Evolutionary conservation across 2,888 invertebrate genomes (phyloP).

Genomic region (Arrhopalites spinosus): DNA sequence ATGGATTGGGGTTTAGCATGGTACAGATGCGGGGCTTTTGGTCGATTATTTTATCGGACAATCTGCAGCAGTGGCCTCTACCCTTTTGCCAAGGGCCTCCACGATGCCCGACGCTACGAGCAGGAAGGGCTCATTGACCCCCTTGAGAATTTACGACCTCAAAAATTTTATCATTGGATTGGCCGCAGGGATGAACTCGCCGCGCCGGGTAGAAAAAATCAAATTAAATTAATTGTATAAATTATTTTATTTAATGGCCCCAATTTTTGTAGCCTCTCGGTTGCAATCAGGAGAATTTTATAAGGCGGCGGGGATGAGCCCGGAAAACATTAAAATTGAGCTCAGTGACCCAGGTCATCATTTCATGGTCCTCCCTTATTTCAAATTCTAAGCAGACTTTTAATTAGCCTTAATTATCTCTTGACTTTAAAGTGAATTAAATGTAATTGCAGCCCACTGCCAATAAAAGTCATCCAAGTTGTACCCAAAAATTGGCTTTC

Average conservation of each 20-base stretch:
- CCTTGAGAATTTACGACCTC: background rate
- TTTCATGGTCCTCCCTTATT: no score
- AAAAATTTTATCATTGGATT: slow-evolving; percentile 23
- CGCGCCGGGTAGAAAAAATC: background rate
- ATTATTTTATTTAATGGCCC: background rate
- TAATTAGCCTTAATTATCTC: no score
- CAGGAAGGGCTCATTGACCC: slow-evolving; percentile 3
- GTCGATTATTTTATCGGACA: background rate
- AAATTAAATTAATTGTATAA: background rate
- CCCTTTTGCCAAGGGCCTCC: background rate
- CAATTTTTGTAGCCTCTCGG: background rate
- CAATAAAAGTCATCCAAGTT: background rate
- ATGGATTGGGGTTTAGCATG: background rate
- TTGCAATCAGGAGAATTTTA: background rate
- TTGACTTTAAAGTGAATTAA: no score
- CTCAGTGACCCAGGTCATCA: background rate
- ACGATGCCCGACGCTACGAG: background rate
- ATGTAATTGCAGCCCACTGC: background rate
- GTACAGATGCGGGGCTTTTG: slow-evolving; percentile 3
- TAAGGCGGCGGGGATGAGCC: slow-evolving; percentile 5
- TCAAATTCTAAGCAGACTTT: no score
- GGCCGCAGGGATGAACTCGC: slow-evolving; percentile 16
- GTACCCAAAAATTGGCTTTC: background rate
- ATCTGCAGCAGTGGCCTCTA: slow-evolving; percentile 4
- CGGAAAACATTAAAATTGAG: slow-evolving; percentile 9